Evolutionary conservation across 2,888 invertebrate species (phyloP).

Genomic region (Gymnosoma rotundatum): DNA sequence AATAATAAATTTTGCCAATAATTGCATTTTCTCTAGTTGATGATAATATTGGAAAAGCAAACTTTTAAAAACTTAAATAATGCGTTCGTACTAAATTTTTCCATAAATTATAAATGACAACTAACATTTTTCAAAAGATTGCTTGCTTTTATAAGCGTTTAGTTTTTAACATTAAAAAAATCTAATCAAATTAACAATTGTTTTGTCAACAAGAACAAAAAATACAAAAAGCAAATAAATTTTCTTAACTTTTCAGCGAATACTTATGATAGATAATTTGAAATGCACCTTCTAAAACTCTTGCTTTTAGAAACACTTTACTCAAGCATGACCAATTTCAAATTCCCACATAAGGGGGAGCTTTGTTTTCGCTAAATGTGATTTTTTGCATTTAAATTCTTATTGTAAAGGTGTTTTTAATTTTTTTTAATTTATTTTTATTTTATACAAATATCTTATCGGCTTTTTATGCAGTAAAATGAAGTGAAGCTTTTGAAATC

Average conservation of each 20-base stretch:
- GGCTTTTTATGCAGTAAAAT: neutral
- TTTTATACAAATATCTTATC: slow-evolving; percentile 9
- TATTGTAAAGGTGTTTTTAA: neutral
- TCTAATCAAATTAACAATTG: slow-evolving; percentile 53
- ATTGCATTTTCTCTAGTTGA: slow-evolving; percentile 35
- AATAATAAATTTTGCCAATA: slow-evolving; percentile 30
- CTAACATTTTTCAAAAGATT: neutral
- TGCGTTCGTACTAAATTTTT: neutral
- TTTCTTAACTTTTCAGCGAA: slow-evolving; percentile 15
- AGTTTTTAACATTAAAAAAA: neutral
- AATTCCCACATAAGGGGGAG: neutral
- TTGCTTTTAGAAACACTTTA: slow-evolving; percentile 12
- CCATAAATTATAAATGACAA: slow-evolving; percentile 43
- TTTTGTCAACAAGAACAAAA: slow-evolving; percentile 46
- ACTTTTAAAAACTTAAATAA: neutral
- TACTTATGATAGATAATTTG: neutral
- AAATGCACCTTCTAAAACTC: neutral
- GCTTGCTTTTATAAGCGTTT: slow-evolving; percentile 57
- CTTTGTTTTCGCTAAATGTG: neutral
- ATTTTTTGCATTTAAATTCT: slow-evolving; percentile 13
- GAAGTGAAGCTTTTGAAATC: slow-evolving; percentile 8
- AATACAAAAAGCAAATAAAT: slow-evolving; percentile 8
- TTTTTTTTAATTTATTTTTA: neutral
- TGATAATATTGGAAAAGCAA: neutral
- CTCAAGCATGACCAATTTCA: slow-evolving; percentile 52